phyloP scores from a whole-genome alignment of 2,113 vertebrate genomes.

The Phalacrocorax carbo region DNA sequence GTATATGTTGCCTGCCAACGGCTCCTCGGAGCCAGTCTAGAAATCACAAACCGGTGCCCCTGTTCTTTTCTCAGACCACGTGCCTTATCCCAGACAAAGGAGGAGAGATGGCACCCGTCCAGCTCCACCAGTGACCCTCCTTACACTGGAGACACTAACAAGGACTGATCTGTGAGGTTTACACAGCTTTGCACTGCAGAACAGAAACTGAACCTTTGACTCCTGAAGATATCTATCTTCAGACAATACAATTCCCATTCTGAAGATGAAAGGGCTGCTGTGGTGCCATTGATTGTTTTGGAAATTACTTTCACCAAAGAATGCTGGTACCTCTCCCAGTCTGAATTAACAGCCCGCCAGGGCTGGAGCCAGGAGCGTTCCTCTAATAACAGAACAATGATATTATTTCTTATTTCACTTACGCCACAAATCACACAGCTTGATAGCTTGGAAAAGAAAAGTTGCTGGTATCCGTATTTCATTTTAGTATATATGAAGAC shows the following conservation, averaged over 20 bases:
- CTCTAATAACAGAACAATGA: not conserved
- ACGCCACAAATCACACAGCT: not conserved
- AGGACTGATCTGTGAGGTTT: not conserved
- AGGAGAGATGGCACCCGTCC: not conserved
- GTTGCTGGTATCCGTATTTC: not conserved
- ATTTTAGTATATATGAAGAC: not conserved
- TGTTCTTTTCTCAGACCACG: not conserved
- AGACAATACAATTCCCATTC: not conserved
- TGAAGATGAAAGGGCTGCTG: constrained; percentile 16
- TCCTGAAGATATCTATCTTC: constrained; percentile 11
- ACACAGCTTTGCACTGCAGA: not conserved
- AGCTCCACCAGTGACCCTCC: not conserved
- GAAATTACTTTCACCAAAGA: constrained; percentile 47
- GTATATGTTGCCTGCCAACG: not conserved
- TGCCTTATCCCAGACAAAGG: not conserved
- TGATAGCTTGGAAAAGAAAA: not conserved
- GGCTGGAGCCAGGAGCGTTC: not conserved
- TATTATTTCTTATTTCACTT: constrained; percentile 29
- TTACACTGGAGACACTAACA: not conserved
- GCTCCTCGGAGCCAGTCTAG: not conserved
- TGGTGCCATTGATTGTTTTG: constrained; percentile 26
- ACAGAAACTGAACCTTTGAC: constrained; percentile 15
- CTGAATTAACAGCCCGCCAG: not conserved
- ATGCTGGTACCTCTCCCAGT: not conserved
- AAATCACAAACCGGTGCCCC: not conserved